Conservation (phyloP, 2,888 invertebrate species). For the Empis stercorea region DNA sequence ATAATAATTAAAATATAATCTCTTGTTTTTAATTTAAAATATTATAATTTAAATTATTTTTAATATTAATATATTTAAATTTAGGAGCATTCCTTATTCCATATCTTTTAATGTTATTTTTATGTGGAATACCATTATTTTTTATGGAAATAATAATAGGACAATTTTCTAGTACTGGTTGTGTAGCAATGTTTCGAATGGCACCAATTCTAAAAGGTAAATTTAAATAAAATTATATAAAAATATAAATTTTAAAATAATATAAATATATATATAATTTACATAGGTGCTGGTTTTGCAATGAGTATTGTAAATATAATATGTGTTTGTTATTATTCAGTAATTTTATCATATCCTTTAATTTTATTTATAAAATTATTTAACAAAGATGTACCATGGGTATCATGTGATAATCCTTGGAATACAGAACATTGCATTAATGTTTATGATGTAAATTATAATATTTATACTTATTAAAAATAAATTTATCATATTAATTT, state of each 20-base stretch:
- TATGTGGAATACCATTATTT: conserved; percentile 78
- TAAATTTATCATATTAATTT: too few species aligned
- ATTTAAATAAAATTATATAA: neutral
- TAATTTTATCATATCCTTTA: conserved; percentile 73
- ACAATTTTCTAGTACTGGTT: conserved; percentile 72
- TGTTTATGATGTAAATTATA: conserved; percentile 18
- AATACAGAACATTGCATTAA: conserved; percentile 60
- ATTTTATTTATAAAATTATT: conserved; percentile 57
- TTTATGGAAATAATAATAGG: conserved; percentile 79
- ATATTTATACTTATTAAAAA: neutral
- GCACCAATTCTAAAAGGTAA: conserved; percentile 76
- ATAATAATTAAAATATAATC: too few species aligned
- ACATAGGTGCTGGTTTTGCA: conserved; percentile 71
- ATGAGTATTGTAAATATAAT: conserved; percentile 68
- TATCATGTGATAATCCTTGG: conserved; percentile 66
- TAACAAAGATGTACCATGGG: conserved; percentile 57
- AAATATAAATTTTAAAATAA: neutral
- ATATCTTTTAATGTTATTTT: conserved; percentile 63
- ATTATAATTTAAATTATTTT: too few species aligned
- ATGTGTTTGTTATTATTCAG: conserved; percentile 71
- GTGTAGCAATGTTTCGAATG: conserved; percentile 67
- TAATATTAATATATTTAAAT: neutral
- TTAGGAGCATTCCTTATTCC: conserved; percentile 68
- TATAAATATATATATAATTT: neutral
- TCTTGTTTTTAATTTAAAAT: too few species aligned